Conservation (phyloP, 2,888 invertebrate species). For the Cosmia trapezina region DNA sequence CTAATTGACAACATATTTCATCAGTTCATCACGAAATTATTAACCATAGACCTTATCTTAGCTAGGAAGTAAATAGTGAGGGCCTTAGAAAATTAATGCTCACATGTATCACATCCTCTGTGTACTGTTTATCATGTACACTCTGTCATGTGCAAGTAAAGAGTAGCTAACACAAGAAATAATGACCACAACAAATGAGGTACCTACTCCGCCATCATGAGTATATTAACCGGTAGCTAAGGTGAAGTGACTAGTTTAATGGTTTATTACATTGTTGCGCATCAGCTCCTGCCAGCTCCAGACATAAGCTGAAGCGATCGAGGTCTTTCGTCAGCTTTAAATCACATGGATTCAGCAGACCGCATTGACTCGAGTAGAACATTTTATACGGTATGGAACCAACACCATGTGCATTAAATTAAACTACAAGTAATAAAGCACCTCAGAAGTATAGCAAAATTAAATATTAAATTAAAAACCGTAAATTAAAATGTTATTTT, state of each 20-base stretch:
- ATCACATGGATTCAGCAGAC: background rate
- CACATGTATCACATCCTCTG: background rate
- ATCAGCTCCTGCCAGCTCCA: conserved; percentile 2
- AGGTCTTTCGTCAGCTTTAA: background rate
- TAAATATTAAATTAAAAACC: no score
- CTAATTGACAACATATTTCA: no score
- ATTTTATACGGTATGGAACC: no score
- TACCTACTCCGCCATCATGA: conserved; percentile 8
- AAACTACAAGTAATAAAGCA: no score
- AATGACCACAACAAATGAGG: conserved; percentile 25
- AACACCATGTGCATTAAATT: no score
- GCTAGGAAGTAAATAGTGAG: no score
- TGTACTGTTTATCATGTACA: background rate
- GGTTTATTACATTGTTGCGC: conserved; percentile 54
- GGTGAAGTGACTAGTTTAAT: conserved; percentile 45
- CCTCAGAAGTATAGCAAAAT: no score
- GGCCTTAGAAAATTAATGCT: no score
- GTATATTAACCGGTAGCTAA: conserved; percentile 48
- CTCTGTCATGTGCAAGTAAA: conserved; percentile 19
- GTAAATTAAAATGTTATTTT: no score
- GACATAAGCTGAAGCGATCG: conserved; percentile 13
- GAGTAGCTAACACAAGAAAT: background rate
- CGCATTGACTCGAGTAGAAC: no score
- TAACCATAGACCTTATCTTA: no score
- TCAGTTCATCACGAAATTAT: no score